Evolutionary conservation across 2,113 vertebrate genomes (phyloP), one percentile per base, ranked within the genome.

Genomic region (Myrmecobius fasciatus): DNA sequence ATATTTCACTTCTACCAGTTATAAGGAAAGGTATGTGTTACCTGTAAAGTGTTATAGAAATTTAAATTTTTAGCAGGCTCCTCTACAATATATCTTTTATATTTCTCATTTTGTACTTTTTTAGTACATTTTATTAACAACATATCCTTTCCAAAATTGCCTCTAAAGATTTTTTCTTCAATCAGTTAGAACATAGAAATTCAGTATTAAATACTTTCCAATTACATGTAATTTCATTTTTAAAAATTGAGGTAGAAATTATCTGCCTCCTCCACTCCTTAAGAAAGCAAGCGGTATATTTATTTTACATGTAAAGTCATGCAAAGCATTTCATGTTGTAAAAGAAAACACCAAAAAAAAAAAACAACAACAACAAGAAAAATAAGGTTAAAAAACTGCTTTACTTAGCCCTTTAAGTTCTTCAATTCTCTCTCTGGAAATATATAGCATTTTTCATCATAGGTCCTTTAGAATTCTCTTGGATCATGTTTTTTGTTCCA

Each of bases 131-230:
- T 31, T 60, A 11, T 60, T 31, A 60, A 31, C 25, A 60, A 8
- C 56, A 28, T 60, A 31, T 60, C 56, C 56, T 60, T 60, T 60
- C 28, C 56, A 60, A 31, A 60, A 60, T 60, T 60, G 2, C 28
- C 56, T 60, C 28, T 60, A 60, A 60, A 4, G 56, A 83, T 94
- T 91, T 90, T 54, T n/a, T 43, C 91, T 94, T 92, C 95, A 95
- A 93, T 36, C 90, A 54, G 11, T 94, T 88, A 90, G 89, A 90
- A 53, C 96, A 54, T 52, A 91, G 46, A 89, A 53, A 46, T 10
- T 52, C 7, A 89, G 0, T 5, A 14, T 75, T 75, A 75, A 75
- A 75, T 75, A n/a, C n/a, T n/a, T 75, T 36, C 36, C 14, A 20
- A 6, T n/a, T 75, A 36, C 36, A 75, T 75, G 14, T 75, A 75